These are phyloP conservation scores for Halcyon leucocephala DNA, from an alignment of 2,797 vertebrate species.

Conservation along the genomic window DNA sequence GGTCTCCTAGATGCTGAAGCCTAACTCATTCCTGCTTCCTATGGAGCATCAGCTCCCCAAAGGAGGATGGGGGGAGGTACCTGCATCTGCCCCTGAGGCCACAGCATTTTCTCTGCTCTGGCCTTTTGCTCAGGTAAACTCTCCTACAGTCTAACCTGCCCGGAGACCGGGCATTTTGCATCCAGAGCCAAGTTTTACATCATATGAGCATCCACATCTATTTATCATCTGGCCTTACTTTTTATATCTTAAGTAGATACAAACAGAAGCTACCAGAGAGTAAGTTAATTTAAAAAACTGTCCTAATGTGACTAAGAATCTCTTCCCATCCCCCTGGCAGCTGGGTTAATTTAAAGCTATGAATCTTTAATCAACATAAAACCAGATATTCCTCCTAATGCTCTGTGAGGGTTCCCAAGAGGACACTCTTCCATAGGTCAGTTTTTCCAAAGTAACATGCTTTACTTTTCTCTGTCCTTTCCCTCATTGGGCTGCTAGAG, in stretches of 20 bases:
- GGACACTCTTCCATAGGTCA: background rate
- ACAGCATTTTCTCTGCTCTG: background rate
- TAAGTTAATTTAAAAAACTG: background rate
- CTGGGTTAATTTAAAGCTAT: background rate
- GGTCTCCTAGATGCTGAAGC: background rate
- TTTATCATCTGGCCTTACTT: background rate
- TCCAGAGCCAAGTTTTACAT: background rate
- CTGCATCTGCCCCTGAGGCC: background rate
- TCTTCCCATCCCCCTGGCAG: background rate
- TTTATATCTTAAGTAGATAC: background rate
- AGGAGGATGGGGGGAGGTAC: background rate
- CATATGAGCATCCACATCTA: rapidly evolving
- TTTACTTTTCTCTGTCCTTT: background rate
- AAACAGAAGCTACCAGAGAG: background rate
- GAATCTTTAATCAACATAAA: background rate
- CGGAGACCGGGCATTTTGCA: background rate
- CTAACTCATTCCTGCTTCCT: background rate
- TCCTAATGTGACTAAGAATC: background rate
- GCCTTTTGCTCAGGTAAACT: background rate
- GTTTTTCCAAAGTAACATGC: background rate
- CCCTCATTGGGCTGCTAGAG: background rate
- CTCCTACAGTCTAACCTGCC: background rate
- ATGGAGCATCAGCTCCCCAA: background rate
- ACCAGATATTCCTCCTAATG: background rate
- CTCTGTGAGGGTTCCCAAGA: background rate